phyloP scores from a whole-genome alignment of 92 coral and sea anemone genomes.

The Epizoanthus scotinus region DNA sequence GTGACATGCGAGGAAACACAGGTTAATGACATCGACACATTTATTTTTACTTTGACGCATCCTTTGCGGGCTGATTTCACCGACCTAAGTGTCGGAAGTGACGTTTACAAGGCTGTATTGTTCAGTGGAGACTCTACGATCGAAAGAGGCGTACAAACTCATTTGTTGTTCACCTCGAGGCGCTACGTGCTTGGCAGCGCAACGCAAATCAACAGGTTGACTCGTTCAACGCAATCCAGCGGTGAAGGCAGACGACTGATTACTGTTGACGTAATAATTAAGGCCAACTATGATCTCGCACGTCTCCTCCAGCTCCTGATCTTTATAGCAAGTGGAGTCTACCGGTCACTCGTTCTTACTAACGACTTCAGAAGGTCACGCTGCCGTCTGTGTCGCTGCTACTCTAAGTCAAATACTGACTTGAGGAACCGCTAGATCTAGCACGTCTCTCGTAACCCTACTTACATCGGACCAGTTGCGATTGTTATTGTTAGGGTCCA shows the following conservation, averaged over 20 bases:
- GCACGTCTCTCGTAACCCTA: too few species aligned
- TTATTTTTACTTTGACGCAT: background rate
- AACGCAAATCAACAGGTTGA: slow-evolving; percentile 6
- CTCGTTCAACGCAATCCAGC: background rate
- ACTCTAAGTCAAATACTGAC: too few species aligned
- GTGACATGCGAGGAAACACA: background rate
- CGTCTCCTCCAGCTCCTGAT: background rate
- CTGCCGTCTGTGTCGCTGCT: too few species aligned
- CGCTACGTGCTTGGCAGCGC: slow-evolving; percentile 12
- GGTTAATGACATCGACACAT: slow-evolving; percentile 1
- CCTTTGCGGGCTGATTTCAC: background rate
- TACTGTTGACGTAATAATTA: background rate
- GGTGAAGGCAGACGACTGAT: slow-evolving; percentile 21
- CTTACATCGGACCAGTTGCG: too few species aligned
- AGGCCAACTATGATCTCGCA: background rate
- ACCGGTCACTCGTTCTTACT: too few species aligned
- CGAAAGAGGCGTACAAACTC: background rate
- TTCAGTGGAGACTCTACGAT: background rate
- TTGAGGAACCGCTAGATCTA: too few species aligned
- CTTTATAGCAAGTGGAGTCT: too few species aligned
- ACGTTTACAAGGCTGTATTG: slow-evolving; percentile 13
- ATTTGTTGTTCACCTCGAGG: background rate
- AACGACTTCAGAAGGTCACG: too few species aligned
- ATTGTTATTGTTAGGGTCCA: too few species aligned
- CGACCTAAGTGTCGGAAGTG: slow-evolving; percentile 41